phyloP scores from a whole-genome alignment of 2,888 invertebrate species.

The Cerastis leucographa region DNA sequence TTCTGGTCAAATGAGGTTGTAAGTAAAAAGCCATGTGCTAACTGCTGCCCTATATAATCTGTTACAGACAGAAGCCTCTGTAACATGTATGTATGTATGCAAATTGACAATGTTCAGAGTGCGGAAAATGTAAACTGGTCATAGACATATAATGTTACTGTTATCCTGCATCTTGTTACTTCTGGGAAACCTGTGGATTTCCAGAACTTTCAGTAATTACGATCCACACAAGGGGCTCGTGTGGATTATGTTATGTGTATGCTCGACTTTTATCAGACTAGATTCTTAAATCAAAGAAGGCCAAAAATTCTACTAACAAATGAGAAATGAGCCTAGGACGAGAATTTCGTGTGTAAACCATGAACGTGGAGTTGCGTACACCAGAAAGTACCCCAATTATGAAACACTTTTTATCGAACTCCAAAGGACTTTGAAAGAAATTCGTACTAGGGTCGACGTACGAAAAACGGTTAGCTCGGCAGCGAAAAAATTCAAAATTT shows the following conservation, averaged over 20 bases:
- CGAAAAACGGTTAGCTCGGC: neutral
- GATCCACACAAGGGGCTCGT: neutral
- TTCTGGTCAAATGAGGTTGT: constrained; percentile 3
- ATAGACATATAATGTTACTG: constrained; percentile 5
- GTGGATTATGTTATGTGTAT: neutral
- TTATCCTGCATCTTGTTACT: constrained; percentile 1
- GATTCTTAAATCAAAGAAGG: neutral
- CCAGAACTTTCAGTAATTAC: constrained; percentile 3
- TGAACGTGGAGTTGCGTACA: neutral
- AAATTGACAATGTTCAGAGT: constrained; percentile 39
- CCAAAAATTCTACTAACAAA: neutral
- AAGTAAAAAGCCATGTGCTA: constrained; percentile 3
- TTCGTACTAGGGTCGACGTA: neutral
- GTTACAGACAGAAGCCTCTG: constrained; percentile 10
- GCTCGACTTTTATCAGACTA: neutral
- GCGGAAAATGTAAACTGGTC: constrained; percentile 26
- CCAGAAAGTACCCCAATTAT: too few species aligned
- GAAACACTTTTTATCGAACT: too few species aligned
- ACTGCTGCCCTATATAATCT: constrained; percentile 17
- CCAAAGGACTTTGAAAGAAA: neutral
- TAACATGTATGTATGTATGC: constrained; percentile 29
- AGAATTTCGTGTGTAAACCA: neutral
- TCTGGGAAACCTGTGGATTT: constrained; percentile 1
- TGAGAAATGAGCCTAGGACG: neutral
- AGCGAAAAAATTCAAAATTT: neutral